Base-by-base conservation (phyloP, 2,113 vertebrate genomes). In the Procavia capensis region DNA sequence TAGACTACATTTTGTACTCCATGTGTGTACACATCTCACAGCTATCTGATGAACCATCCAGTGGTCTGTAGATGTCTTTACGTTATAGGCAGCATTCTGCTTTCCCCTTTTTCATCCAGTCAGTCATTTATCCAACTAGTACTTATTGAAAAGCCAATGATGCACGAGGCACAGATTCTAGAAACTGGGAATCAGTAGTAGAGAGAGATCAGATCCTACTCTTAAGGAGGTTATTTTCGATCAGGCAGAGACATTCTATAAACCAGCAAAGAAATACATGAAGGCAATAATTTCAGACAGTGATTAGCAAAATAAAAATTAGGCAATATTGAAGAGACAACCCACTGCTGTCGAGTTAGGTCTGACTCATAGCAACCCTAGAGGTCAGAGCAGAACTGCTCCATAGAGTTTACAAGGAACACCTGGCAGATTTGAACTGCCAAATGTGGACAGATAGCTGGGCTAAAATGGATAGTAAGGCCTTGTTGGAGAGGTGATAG, bases 401-500 rank as follows among this genome's bases (percentile, higher is more conserved):
- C n/a, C n/a, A n/a, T n/a, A n/a, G n/a, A n/a, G n/a, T n/a, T n/a
- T n/a, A n/a, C n/a, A n/a, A n/a, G n/a, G n/a, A n/a, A n/a, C n/a
- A n/a, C n/a, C n/a, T n/a, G n/a, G n/a, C n/a, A n/a, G n/a, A n/a
- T n/a, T n/a, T n/a, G n/a, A n/a, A n/a, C n/a, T n/a, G n/a, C n/a
- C n/a, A n/a, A n/a, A n/a, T 0, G 5, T 34, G 74, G n/a, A 25
- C 74, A 57, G 54, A 57, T 4, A 36, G 39, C 2, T 27, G 41
- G 10, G 20, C 16, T 57, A 31, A 66, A 0, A 0, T 14, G 50
- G 3, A 43, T 34, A 7, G 57, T 0, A 89, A 82, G 72, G n/a
- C 59, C 68, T 70, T 14, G 0, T 0, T 4, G 24, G 36, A 17
- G 19, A 64, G 57, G 19, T 27, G 5, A 22, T 34, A 0, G 7